phyloP scores from a whole-genome alignment of 2,888 invertebrate genomes.

The Microctonus aethiopoides region DNA sequence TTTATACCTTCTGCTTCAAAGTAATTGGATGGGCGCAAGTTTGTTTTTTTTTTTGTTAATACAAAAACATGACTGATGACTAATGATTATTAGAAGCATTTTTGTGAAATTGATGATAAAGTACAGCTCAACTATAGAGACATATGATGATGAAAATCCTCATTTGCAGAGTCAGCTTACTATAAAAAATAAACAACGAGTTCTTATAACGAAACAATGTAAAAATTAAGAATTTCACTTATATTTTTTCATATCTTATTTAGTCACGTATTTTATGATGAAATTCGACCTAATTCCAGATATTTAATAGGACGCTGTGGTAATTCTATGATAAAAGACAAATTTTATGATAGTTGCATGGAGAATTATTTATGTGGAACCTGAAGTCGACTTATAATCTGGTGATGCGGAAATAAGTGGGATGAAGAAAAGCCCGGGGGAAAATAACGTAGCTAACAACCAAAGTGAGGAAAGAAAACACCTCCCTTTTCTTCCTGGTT shows the following conservation, averaged over 20 bases:
- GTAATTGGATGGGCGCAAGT: not conserved
- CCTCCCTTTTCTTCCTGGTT: not conserved
- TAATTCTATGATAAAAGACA: not conserved
- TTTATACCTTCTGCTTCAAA: constrained; percentile 12
- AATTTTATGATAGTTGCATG: not conserved
- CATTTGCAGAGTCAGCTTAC: not conserved
- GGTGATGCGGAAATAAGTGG: not conserved
- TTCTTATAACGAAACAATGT: not conserved
- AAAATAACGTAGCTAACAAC: not conserved
- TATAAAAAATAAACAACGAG: not conserved
- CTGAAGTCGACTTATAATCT: not conserved
- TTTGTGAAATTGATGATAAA: not conserved
- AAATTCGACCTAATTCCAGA: not conserved
- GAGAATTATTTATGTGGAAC: not conserved
- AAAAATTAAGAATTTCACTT: too few relatives aligned
- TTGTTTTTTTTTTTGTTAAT: not conserved
- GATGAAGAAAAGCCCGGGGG: not conserved
- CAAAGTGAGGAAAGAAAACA: not conserved
- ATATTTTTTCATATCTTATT: too few relatives aligned
- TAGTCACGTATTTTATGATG: not conserved
- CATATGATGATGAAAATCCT: not conserved
- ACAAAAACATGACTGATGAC: not conserved
- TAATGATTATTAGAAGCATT: not conserved
- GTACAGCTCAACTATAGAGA: not conserved
- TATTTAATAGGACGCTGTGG: not conserved